Base-by-base conservation (phyloP, 2,113 vertebrate species). In the Deroptyus accipitrinus region DNA sequence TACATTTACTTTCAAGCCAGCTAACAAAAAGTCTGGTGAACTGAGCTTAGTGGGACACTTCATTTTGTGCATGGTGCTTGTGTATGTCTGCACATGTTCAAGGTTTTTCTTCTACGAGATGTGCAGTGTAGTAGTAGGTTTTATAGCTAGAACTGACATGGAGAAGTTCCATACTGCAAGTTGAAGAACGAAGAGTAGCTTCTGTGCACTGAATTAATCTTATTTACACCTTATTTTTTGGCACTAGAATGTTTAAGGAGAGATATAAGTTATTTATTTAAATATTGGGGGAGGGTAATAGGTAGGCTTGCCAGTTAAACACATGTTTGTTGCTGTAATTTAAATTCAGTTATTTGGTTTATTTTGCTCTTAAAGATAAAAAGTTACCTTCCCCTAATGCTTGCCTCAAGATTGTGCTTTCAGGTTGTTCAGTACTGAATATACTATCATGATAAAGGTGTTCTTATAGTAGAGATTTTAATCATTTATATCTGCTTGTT, bases 1-100 rank as follows among this genome's bases (percentile, higher is more conserved):
- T 97, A 94, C 97, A 97, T 97, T 98, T 98, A 97, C 97, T 98
- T 98, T 97, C 97, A 98, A 61, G 92, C 92, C 83, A 67, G 78
- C 88, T 95, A 95, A 98, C 97, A 98, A 97, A 98, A 97, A 97
- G 83, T 89, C 97, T 98, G 97, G 96, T 97, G 97, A 90, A 80
- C 89, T 94, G 72, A 96, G 90, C 94, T 95, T 88, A 82, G 92
- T 94, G 86, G 88, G 93, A 64, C 86, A 92, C 89, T 97, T 97
- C 73, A 79, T 95, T 96, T 86, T 90, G 88, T 94, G 83, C 83
- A 39, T 92, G 94, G 55, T 89, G 82, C 62, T 93, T 92, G 54
- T 84, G 44, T 88, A 42, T 59, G 54, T 88, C 62, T 91, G 81
- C 79, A 57, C 90, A 91, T 81, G 86, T 48, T 82, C 16, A 72